These are phyloP conservation scores for Emydura subglobosa DNA, from an alignment of 2,113 vertebrate genomes.

Conservation along the genomic window DNA sequence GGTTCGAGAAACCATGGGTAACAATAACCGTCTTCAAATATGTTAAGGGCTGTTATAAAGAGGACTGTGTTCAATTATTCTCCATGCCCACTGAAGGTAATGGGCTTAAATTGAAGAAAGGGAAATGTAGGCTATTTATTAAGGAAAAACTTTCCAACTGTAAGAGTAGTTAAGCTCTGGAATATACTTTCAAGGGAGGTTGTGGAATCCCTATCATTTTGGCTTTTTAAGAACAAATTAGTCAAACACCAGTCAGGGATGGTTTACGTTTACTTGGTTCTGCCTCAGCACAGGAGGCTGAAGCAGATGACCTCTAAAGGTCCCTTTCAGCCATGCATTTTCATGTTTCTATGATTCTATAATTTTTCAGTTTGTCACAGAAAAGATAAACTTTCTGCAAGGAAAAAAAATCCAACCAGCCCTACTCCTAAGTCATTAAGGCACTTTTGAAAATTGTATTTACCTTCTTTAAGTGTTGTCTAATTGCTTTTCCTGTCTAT, in stretches of 20 bases:
- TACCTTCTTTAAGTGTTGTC: neutral
- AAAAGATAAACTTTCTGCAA: neutral
- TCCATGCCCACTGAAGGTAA: neutral
- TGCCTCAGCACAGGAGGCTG: neutral
- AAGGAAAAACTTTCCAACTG: neutral
- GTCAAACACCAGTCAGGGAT: neutral
- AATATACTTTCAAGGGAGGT: neutral
- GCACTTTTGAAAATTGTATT: neutral
- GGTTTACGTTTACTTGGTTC: neutral
- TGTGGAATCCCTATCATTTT: neutral
- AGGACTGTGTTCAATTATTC: no score
- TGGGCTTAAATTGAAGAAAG: neutral
- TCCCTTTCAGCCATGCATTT: neutral
- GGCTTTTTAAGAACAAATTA: neutral
- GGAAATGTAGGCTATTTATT: neutral
- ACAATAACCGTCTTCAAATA: no score
- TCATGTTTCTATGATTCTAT: neutral
- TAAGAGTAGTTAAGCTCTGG: neutral
- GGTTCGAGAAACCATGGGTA: no score
- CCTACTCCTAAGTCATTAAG: neutral
- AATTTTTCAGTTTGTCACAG: neutral
- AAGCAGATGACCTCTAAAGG: neutral
- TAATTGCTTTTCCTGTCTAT: neutral
- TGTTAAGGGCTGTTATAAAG: neutral
- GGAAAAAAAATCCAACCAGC: neutral